phyloP scores from a whole-genome alignment of 2,888 invertebrate genomes.

The Rapana venosa region DNA sequence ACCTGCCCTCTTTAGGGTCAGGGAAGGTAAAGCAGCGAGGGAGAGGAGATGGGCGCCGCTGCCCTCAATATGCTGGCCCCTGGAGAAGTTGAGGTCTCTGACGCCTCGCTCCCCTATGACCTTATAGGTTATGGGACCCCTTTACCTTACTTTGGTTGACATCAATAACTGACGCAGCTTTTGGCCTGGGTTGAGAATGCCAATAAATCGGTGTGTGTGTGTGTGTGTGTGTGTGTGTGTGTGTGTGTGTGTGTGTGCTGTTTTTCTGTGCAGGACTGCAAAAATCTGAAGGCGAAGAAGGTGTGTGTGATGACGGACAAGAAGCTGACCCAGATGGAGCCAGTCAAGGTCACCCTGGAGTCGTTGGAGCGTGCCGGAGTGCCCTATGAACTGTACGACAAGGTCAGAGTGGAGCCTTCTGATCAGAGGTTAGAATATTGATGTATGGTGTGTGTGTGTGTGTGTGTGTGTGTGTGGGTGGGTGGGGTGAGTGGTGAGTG shows the following conservation, averaged over 20 bases:
- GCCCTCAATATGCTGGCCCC: no score
- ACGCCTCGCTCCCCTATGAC: no score
- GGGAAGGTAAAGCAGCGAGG: no score
- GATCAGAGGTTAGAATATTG: slow-evolving; percentile 85
- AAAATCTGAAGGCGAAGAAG: slow-evolving; percentile 87
- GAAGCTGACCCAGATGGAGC: slow-evolving; percentile 85
- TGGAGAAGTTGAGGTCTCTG: no score
- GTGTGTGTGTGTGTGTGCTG: not conserved
- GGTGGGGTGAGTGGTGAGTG: no score
- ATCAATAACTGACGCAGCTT: no score
- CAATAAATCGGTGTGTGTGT: not conserved
- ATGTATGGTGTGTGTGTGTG: no score
- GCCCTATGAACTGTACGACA: slow-evolving; percentile 87
- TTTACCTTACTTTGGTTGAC: no score
- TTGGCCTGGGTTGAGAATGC: not conserved
- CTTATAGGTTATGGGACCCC: no score
- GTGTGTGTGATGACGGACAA: slow-evolving; percentile 92
- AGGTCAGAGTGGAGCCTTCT: slow-evolving; percentile 90
- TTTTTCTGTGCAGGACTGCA: slow-evolving; percentile 84
- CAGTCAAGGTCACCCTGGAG: slow-evolving; percentile 81
- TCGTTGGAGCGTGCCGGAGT: slow-evolving; percentile 85
- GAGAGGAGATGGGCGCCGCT: no score
- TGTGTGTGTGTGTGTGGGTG: no score
- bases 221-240: not conserved
- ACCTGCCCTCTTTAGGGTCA: no score